phyloP scores from a whole-genome alignment of 2,797 vertebrate genomes.

The Allobates femoralis region DNA sequence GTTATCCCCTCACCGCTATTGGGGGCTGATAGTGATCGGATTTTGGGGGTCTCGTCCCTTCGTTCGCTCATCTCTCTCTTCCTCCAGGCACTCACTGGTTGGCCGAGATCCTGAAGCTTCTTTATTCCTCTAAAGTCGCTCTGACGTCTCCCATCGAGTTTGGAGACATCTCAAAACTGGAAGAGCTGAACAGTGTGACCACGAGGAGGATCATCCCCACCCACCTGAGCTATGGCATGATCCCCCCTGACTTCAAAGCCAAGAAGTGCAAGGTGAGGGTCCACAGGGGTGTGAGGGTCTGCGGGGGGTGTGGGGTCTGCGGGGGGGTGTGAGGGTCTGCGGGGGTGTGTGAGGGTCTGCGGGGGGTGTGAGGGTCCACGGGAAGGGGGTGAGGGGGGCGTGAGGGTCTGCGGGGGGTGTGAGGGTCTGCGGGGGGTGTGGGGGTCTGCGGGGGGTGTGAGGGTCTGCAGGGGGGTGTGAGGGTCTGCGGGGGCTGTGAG shows the following conservation, averaged over 20 bases:
- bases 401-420: too few species aligned
- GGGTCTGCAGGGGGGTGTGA: too few species aligned
- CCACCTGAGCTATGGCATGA: conserved; percentile 73
- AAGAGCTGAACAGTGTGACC: conserved; percentile 70
- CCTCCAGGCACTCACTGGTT: conserved; percentile 77
- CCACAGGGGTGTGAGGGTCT: not conserved
- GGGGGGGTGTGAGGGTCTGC: too few species aligned
- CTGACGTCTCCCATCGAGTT: conserved; percentile 76
- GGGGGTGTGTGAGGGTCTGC: too few species aligned
- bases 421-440: too few species aligned
- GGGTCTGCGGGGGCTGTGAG: too few species aligned
- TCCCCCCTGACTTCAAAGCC: conserved; percentile 72
- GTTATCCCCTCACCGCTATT: too few species aligned
- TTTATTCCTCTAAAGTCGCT: conserved; percentile 65
- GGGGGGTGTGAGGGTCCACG: too few species aligned
- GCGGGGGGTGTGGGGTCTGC: not conserved
- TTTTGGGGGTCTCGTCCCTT: too few species aligned
- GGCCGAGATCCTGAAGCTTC: conserved; percentile 73
- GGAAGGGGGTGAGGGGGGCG: too few species aligned
- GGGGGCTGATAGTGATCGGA: too few species aligned
- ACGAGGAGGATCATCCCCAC: conserved; percentile 76
- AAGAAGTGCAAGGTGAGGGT: conserved; percentile 74
- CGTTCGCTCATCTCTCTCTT: not conserved
- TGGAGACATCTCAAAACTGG: conserved; percentile 73
- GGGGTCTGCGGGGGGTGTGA: too few species aligned